Percentiles rank a stretch among this genome's conserved stretches.
Conservation (phyloP, 2,888 invertebrate genomes). For the Arenicola marina region DNA sequence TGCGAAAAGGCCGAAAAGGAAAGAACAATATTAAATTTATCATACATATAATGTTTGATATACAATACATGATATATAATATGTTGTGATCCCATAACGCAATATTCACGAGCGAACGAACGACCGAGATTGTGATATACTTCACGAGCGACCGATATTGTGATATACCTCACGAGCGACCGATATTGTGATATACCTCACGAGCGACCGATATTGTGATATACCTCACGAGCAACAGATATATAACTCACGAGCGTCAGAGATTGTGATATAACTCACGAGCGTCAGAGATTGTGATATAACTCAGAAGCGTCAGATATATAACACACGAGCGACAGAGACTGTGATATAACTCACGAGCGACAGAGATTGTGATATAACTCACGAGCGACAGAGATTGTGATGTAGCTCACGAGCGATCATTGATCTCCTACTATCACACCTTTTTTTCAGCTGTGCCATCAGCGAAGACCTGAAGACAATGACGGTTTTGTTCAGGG, state of each 20-base stretch:
- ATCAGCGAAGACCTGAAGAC: constrained; percentile 32
- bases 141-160: background rate
- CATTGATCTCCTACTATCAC: too few species aligned
- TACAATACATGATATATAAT: background rate
- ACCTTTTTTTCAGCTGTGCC: constrained; percentile 4
- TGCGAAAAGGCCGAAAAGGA: too few species aligned
- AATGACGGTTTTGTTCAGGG: constrained; percentile 52
- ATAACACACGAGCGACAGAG: background rate
- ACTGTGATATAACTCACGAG: too few species aligned
- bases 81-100: background rate
- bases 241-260: too few species aligned
- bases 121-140: background rate
- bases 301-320: background rate
- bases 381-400: too few species aligned
- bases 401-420: background rate
- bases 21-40: too few species aligned
- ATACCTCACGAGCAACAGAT: background rate
- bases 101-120: too few species aligned
- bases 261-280: background rate
- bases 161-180: background rate
- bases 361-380: too few species aligned
- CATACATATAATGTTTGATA: background rate
- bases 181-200: too few species aligned
- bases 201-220: too few species aligned
- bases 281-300: background rate